phyloP scores from a whole-genome alignment of 2,888 invertebrate genomes.

The Drosophila neutralis region DNA sequence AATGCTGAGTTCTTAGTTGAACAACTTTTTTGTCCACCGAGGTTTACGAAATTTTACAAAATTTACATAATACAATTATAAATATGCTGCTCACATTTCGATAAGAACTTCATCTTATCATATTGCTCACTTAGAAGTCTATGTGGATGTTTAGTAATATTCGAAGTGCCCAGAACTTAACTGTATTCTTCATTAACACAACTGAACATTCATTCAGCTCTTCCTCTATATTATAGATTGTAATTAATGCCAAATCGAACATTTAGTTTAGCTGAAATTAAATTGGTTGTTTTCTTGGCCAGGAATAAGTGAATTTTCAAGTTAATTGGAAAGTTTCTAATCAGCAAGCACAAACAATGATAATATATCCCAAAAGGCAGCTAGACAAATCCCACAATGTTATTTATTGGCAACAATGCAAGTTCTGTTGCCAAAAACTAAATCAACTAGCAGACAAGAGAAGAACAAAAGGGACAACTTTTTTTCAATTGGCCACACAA shows the following conservation, averaged over 20 bases:
- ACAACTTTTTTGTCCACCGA: background rate
- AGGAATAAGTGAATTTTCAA: background rate
- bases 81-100: background rate
- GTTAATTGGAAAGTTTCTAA: background rate
- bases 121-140: background rate
- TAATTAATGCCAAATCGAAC: background rate
- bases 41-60: background rate
- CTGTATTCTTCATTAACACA: background rate
- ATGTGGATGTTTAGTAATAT: background rate
- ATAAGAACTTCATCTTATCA: background rate
- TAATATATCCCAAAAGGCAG: background rate
- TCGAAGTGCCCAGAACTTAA: background rate
- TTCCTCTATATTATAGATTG: background rate
- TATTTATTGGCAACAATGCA: background rate
- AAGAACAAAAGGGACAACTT: background rate
- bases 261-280: background rate
- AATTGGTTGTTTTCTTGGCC: background rate
- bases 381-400: background rate
- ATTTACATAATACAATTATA: background rate
- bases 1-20: background rate
- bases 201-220: background rate
- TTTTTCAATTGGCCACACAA: background rate
- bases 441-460: background rate
- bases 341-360: background rate
- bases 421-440: background rate